Conservation (phyloP, 2,888 invertebrate species). For the Andrena chrysosceles region DNA sequence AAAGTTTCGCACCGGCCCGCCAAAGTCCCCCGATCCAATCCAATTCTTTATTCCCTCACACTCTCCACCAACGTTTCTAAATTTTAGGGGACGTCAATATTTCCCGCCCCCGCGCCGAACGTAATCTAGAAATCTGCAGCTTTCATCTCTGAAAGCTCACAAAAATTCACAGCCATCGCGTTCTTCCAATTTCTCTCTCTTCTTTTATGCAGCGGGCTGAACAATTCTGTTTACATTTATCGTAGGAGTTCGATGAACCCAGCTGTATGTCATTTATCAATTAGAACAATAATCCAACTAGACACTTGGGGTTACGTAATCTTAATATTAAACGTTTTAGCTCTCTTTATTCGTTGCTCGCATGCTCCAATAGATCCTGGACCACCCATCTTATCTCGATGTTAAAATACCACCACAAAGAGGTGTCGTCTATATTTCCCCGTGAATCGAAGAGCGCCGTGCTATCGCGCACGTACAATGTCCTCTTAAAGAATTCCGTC, state of each 20-base stretch:
- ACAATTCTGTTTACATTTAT: neutral
- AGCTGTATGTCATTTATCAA: neutral
- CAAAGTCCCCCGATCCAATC: constrained; percentile 34
- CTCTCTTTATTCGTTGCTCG: neutral
- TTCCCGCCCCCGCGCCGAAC: neutral
- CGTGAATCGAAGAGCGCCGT: neutral
- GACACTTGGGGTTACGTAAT: no score
- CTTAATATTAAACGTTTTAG: no score
- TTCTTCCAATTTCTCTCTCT: neutral
- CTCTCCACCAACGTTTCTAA: neutral
- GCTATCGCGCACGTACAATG: constrained; percentile 34
- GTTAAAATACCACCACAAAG: neutral
- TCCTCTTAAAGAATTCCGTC: constrained; percentile 22
- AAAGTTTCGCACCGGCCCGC: constrained; percentile 32
- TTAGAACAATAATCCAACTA: neutral
- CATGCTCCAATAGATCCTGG: neutral
- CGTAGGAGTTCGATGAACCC: neutral
- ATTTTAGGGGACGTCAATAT: constrained; percentile 15
- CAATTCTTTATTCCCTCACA: constrained; percentile 2
- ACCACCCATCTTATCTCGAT: neutral
- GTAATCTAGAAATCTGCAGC: neutral
- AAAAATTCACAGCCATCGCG: no score
- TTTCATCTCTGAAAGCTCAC: no score
- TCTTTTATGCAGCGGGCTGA: no score
- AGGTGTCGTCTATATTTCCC: constrained; percentile 9